phyloP scores from a whole-genome alignment of 2,797 vertebrate species.

The Phrynocephalus guinanensis region DNA sequence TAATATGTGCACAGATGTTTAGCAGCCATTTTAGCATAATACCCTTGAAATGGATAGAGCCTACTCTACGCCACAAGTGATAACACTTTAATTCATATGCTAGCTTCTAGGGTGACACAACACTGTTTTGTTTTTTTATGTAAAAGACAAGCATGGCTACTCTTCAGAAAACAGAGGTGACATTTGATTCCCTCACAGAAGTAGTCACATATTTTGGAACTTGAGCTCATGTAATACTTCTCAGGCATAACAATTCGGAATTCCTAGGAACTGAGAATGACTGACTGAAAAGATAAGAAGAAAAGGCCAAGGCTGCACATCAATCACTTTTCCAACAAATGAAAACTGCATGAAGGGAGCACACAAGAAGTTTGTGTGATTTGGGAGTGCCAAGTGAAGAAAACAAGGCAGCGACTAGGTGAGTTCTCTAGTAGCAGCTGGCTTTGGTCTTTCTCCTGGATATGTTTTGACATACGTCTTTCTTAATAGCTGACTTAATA shows the following conservation, averaged over 20 bases:
- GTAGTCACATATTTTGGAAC: not conserved
- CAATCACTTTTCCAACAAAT: not conserved
- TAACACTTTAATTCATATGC: too few relatives aligned
- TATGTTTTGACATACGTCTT: not conserved
- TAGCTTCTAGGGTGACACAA: too few relatives aligned
- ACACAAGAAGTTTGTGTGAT: not conserved
- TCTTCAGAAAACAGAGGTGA: not conserved
- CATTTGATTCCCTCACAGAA: not conserved
- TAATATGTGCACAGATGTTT: too few relatives aligned
- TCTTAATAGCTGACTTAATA: not conserved
- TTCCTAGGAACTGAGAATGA: not conserved
- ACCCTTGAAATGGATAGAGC: too few relatives aligned
- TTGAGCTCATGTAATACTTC: not conserved
- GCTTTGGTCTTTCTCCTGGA: not conserved
- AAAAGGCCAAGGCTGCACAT: accelerated
- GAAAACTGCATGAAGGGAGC: not conserved
- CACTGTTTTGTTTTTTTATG: too few relatives aligned
- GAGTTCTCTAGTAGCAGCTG: not conserved
- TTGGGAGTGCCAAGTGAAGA: not conserved
- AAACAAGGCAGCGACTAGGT: not conserved
- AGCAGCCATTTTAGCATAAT: too few relatives aligned
- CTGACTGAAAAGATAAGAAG: slow-evolving; percentile 11
- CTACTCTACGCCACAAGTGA: too few relatives aligned
- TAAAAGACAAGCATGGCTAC: too few relatives aligned
- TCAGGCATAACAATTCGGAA: not conserved